Base-by-base conservation (phyloP, 2,113 vertebrate species). In the Siniperca knerii region DNA sequence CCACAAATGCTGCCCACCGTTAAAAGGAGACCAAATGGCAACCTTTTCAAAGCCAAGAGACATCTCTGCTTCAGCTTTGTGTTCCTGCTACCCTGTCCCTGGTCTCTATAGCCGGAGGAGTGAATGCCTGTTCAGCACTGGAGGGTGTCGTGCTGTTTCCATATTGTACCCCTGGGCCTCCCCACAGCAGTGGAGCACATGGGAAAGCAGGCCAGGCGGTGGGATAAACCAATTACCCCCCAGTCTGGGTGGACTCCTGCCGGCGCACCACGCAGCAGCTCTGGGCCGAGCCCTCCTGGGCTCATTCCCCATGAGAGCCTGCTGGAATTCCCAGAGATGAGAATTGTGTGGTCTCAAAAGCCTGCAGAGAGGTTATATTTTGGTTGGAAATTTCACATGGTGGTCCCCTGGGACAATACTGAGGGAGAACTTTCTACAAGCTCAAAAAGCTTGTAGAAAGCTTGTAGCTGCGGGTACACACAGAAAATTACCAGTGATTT, bases 161-260 rank as follows among this genome's bases (percentile, higher is more conserved):
- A 92, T 92, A 94, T 96, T 96, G 92, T 96, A 90, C 91, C 90
- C 89, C 73, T 64, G 84, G 89, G 93, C 93, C 93, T 94, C 92
- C 77, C 78, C 94, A 48, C 95, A 96, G 95, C 95, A 95, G 95
- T 94, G 92, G 93, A 91, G 94, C 93, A 95, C 95, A 95, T 96
- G 95, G 94, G 95, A 96, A 96, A 90, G 90, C 95, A 46, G 91
- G 76, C 86, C 94, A 83, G 92, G 94, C 92, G 67, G 87, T 77
- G 77, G 87, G 91, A 89, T 95, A 95, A 96, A 93, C 94, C 92
- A 96, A 95, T 96, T 96, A 96, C 91, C 84, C 90, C 91, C 90
- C 81, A 84, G 92, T 82, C 89, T 71, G 91, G 62, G 79, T 69
- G 94, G 93, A 94, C 93, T 94, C 94, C 95, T 85, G 92, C 91